Percentiles rank a stretch among this genome's conserved stretches.
phyloP scores from a whole-genome alignment of 2,888 invertebrate species.

The Brachyptera risi region DNA sequence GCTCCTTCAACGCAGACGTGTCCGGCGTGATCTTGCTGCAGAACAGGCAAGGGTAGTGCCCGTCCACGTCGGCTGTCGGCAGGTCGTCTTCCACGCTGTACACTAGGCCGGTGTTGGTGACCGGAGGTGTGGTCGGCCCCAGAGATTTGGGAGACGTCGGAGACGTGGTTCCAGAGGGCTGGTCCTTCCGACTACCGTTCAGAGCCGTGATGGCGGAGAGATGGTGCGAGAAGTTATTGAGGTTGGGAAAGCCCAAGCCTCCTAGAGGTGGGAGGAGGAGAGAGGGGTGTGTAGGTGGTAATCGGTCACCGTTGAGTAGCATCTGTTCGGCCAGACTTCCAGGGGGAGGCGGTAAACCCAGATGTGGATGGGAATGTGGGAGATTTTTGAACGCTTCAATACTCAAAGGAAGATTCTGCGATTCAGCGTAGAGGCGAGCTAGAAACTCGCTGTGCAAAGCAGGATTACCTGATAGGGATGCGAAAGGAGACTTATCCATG shows the following conservation, averaged over 20 bases:
- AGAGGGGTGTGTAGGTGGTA: slow-evolving; percentile 49
- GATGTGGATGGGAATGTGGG: slow-evolving; percentile 41
- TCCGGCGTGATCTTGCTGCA: slow-evolving; percentile 63
- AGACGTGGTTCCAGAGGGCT: slow-evolving; percentile 24
- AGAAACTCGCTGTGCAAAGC: slow-evolving; percentile 75
- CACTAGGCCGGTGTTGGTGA: slow-evolving; percentile 43
- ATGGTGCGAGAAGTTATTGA: slow-evolving; percentile 45
- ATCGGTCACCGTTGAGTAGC: slow-evolving; percentile 48
- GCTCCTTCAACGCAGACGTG: slow-evolving; percentile 47
- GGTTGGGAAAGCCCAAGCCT: slow-evolving; percentile 53
- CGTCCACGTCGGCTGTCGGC: slow-evolving; percentile 61
- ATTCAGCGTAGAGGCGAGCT: slow-evolving; percentile 71
- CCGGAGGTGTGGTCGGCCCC: not conserved
- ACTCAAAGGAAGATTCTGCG: slow-evolving; percentile 48
- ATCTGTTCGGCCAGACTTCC: slow-evolving; percentile 47
- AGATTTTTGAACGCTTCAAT: slow-evolving; percentile 60
- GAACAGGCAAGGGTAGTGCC: slow-evolving; percentile 64
- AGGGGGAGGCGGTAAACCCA: slow-evolving; percentile 44
- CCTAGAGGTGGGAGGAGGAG: slow-evolving; percentile 49
- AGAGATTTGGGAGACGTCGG: slow-evolving; percentile 17
- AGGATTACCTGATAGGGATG: slow-evolving; percentile 51
- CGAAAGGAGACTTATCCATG: slow-evolving; percentile 50
- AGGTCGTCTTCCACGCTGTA: slow-evolving; percentile 65
- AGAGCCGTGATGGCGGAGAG: slow-evolving; percentile 34
- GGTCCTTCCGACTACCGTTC: slow-evolving; percentile 17